Percentiles rank a stretch among this genome's conserved stretches.
phyloP scores from a whole-genome alignment of 2,888 invertebrate genomes.

The Luperina nickerlii region DNA sequence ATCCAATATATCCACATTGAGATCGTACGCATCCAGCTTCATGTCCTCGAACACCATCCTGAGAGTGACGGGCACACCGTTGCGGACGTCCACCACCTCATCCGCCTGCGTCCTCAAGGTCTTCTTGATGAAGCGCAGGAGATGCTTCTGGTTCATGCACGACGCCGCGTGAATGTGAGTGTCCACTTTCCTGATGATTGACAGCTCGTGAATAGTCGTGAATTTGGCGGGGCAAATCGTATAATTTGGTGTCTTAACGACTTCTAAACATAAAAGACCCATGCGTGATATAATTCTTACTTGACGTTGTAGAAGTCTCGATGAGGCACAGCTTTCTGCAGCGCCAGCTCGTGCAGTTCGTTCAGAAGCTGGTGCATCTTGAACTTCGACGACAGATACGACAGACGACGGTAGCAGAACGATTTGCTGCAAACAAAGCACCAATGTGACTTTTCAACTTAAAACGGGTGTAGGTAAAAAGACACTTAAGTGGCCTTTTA shows the following conservation, averaged over 20 bases:
- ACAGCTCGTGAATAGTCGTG: not conserved
- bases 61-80: slow-evolving; percentile 95
- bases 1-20: slow-evolving; percentile 99
- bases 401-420: slow-evolving; percentile 99
- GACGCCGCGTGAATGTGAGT: slow-evolving; percentile 99
- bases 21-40: slow-evolving; percentile 98
- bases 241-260: not conserved
- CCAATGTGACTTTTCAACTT: not conserved
- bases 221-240: not conserved
- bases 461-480: not conserved
- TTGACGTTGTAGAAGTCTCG: slow-evolving; percentile 99
- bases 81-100: slow-evolving; percentile 91
- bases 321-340: slow-evolving; percentile 99
- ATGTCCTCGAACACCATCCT: slow-evolving; percentile 98
- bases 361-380: slow-evolving; percentile 98
- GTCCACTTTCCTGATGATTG: slow-evolving; percentile 94
- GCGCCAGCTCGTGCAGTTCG: slow-evolving; percentile 98
- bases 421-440: slow-evolving; percentile 93
- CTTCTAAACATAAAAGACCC: not conserved
- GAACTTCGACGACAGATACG: slow-evolving; percentile 98
- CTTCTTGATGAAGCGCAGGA: slow-evolving; percentile 99
- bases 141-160: slow-evolving; percentile 99
- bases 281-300: slow-evolving; percentile 78
- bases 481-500: too few species aligned
- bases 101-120: slow-evolving; percentile 97